Evolutionary conservation across 2,113 vertebrate genomes (phyloP).

Genomic region (Himantopus leucocephalus): DNA sequence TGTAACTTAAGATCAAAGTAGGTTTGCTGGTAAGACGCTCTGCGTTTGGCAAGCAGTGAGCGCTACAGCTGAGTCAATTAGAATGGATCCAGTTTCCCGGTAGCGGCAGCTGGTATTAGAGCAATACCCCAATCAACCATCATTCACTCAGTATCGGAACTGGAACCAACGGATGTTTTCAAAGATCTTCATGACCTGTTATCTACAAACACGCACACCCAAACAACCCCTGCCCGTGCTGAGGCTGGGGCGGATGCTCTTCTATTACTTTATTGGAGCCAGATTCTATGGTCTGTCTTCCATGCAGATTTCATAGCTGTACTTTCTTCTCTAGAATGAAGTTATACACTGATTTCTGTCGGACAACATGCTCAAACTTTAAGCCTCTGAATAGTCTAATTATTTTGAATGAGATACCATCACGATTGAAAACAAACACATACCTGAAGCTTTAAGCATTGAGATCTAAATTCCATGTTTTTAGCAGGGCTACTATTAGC

Average conservation of each 20-base stretch:
- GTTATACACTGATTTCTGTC: not conserved
- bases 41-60: not conserved
- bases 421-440: not conserved
- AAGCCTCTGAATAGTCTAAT: not conserved
- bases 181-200: not conserved
- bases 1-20: not conserved
- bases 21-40: not conserved
- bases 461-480: not conserved
- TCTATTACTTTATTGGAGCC: not conserved
- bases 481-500: not conserved
- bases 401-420: not conserved
- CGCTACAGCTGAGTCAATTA: not conserved
- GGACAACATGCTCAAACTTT: not conserved
- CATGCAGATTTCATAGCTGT: not conserved
- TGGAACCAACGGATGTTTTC: not conserved
- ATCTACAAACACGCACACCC: not conserved
- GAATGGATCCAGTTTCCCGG: not conserved
- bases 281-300: not conserved
- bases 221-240: not conserved
- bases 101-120: fast-evolving
- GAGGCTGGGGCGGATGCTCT: not conserved
- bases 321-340: not conserved
- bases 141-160: not conserved
- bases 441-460: not conserved
- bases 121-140: not conserved